These are phyloP conservation scores for Prunella strophiata DNA, from an alignment of 2,797 vertebrate species.

Conservation along the genomic window DNA sequence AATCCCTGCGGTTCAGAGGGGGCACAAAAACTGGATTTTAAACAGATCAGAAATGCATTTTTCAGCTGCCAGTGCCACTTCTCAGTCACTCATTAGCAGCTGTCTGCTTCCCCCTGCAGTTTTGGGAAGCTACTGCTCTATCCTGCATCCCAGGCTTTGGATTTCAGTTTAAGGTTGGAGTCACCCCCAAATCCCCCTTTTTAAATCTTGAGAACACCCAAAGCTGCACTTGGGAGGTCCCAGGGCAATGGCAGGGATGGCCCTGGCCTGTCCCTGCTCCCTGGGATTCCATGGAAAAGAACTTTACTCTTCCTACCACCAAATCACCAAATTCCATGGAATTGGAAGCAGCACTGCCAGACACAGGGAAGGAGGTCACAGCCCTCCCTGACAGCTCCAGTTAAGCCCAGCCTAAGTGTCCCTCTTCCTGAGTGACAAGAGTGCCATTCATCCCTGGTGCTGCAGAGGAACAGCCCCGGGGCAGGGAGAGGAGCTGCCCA, in stretches of 20 bases:
- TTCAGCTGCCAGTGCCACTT: neutral
- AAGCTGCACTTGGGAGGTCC: neutral
- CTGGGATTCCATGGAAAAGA: neutral
- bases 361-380: neutral
- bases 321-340: neutral
- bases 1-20: neutral
- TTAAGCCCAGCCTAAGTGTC: neutral
- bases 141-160: neutral
- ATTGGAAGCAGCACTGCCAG: neutral
- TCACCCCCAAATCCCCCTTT: neutral
- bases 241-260: neutral
- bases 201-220: neutral
- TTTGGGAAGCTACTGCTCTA: constrained; percentile 40
- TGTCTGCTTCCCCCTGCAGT: constrained; percentile 72
- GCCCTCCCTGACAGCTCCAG: neutral
- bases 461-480: neutral
- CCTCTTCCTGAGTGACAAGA: neutral
- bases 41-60: neutral
- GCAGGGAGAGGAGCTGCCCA: neutral
- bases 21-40: neutral
- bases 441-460: neutral
- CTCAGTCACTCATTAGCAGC: neutral
- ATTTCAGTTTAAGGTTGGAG: neutral
- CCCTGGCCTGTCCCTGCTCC: neutral
- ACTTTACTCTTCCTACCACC: neutral